Conservation (phyloP, 2,113 vertebrate species). For the Ia io region DNA sequence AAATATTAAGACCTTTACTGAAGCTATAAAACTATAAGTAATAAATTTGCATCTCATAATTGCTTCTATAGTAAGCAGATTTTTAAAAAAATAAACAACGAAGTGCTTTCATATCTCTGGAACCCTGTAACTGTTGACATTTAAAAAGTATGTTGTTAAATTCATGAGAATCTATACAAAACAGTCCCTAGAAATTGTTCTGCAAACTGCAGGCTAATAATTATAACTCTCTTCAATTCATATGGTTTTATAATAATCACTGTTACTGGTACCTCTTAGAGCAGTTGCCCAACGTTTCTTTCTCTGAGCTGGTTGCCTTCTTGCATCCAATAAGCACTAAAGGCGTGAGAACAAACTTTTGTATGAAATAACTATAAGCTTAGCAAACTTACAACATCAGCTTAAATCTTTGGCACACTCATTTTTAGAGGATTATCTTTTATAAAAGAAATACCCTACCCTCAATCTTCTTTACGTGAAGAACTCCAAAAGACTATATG, state of each 20-base stretch:
- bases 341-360: neutral
- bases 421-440: slow-evolving; percentile 23
- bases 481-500: neutral
- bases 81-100: neutral
- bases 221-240: neutral
- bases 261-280: neutral
- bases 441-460: neutral
- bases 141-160: neutral
- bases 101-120: neutral
- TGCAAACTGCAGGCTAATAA: slow-evolving; percentile 10
- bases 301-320: neutral
- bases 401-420: slow-evolving; percentile 21
- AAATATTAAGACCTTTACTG: slow-evolving; percentile 22
- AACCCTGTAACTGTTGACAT: neutral
- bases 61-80: neutral
- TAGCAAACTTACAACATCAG: neutral
- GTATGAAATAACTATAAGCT: neutral
- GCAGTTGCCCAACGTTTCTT: neutral
- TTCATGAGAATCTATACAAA: slow-evolving; percentile 1
- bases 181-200: neutral
- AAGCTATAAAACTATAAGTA: slow-evolving; percentile 38
- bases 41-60: slow-evolving; percentile 42
- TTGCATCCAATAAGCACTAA: neutral
- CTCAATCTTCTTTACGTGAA: neutral
- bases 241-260: neutral